These are phyloP conservation scores for Cheilosia soror DNA, from an alignment of 2,888 invertebrate genomes.

Conservation along the genomic window DNA sequence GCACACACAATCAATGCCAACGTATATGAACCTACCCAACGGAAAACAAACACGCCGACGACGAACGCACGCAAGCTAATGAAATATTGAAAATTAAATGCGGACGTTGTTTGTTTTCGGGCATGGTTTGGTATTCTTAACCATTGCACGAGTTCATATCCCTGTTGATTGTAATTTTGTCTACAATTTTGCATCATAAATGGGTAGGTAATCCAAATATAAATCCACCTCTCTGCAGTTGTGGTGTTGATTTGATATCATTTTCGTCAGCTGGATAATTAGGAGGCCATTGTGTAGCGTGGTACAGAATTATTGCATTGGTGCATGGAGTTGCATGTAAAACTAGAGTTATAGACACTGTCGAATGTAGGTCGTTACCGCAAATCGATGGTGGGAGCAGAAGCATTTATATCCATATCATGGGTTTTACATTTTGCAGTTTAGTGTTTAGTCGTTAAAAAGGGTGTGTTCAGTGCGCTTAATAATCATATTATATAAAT, in stretches of 20 bases:
- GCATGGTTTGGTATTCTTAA: background rate
- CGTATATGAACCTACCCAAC: background rate
- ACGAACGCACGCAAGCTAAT: slow-evolving; percentile 20
- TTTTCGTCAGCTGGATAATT: slow-evolving; percentile 28
- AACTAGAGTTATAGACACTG: too few relatives aligned
- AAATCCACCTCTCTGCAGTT: slow-evolving; percentile 1
- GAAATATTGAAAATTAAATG: slow-evolving; percentile 48
- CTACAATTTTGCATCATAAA: slow-evolving; percentile 23
- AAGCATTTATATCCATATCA: too few relatives aligned
- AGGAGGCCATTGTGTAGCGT: slow-evolving; percentile 11
- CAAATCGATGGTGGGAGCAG: too few relatives aligned
- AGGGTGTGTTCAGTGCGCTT: too few relatives aligned
- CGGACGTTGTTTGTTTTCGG: slow-evolving; percentile 35
- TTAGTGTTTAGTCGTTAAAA: too few relatives aligned
- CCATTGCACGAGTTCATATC: background rate
- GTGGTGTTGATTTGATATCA: slow-evolving; percentile 37
- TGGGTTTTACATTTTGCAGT: too few relatives aligned
- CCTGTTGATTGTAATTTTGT: slow-evolving; percentile 18
- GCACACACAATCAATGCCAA: background rate
- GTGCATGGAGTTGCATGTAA: too few relatives aligned
- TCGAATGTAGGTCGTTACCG: too few relatives aligned
- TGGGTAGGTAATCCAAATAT: slow-evolving; percentile 11
- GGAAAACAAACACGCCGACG: too few relatives aligned
- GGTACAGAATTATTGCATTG: background rate
- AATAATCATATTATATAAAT: too few relatives aligned